Evolutionary conservation across 2,888 invertebrate species (phyloP), one percentile per base, ranked within the genome.

Genomic region (Mylabris sibirica): DNA sequence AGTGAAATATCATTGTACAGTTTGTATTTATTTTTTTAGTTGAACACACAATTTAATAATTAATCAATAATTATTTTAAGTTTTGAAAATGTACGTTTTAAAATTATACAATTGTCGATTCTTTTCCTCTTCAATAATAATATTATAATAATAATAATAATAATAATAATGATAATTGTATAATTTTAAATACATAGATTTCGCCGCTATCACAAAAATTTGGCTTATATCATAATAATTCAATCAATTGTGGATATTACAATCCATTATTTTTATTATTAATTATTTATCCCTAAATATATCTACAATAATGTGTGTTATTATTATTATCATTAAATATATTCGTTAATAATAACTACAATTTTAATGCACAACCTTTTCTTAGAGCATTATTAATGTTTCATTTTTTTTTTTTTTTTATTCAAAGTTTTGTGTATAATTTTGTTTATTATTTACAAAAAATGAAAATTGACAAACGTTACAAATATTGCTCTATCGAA

Each of bases 151-250:
- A 35, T 35, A n/a, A n/a, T 35, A 35, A 35, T 41, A n/a, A n/a
- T 41, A 5, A 3, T 14, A 12, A 6, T 38, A 17, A 49, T 20
- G 34, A 17, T 26, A 64, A 66, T 69, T 69, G 35, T 34, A 41
- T 41, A 65, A 67, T 62, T 71, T 67, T 67, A 35, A 73, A 75
- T 69, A 75, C 76, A 74, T 64, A 71, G 64, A 67, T 74, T 75
- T 76, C 72, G 67, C 64, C 70, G 68, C 77, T 78, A 78, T 78
- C 78, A 78, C 78, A 78, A 76, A 76, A 75, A 75, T 76, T 78
- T 78, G 78, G 78, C 78, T 76, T 77, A 69, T 68, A 69, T 68
- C 71, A 69, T 68, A 69, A 68, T 30, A 6, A 30, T 6, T 30
- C 30, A 30, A 30, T 30, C 8, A 30, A 30, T 30, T 30, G 5